Percentiles rank a stretch among this genome's conserved stretches.
Evolutionary conservation across 2,888 invertebrate species (phyloP).

Genomic region (Muscina levida): DNA sequence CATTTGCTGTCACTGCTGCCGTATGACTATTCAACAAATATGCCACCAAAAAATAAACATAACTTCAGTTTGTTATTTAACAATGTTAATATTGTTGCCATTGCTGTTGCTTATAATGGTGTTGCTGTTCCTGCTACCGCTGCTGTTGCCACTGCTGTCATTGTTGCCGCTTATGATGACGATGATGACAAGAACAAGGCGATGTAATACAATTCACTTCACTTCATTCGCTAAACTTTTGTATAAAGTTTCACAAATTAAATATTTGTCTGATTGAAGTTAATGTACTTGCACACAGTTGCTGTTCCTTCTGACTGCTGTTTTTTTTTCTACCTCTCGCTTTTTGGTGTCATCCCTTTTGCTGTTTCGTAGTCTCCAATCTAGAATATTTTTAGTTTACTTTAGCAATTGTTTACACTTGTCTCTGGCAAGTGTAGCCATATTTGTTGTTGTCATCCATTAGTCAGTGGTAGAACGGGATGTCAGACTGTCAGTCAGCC

Average conservation of each 20-base stretch:
- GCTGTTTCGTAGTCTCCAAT: constrained; percentile 5
- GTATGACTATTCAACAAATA: constrained; percentile 51
- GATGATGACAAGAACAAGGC: constrained; percentile 28
- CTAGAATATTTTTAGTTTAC: constrained; percentile 34
- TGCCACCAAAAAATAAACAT: constrained; percentile 56
- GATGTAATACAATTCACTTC: constrained; percentile 11
- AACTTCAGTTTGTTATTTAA: constrained; percentile 48
- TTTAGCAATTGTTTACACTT: constrained; percentile 50
- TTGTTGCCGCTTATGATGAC: constrained; percentile 27
- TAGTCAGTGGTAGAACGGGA: constrained; percentile 27
- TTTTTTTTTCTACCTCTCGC: constrained; percentile 6
- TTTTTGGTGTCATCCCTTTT: constrained; percentile 17
- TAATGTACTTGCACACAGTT: constrained; percentile 56
- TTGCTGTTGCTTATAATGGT: constrained; percentile 20
- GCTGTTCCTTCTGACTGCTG: constrained; percentile 7
- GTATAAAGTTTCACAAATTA: constrained; percentile 61
- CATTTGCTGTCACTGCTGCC: constrained; percentile 12
- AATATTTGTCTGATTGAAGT: constrained; percentile 63
- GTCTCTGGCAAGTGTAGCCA: constrained; percentile 25
- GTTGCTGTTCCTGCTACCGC: not conserved
- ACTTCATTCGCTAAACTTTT: constrained; percentile 44
- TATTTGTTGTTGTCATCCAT: constrained; percentile 37
- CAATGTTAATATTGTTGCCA: constrained; percentile 48
- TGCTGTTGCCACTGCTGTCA: not conserved
- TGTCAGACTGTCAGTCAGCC: constrained; percentile 13